These are phyloP conservation scores for Acanthococcus lagerstroemiae DNA, from an alignment of 2,888 invertebrate species.

Conservation along the genomic window DNA sequence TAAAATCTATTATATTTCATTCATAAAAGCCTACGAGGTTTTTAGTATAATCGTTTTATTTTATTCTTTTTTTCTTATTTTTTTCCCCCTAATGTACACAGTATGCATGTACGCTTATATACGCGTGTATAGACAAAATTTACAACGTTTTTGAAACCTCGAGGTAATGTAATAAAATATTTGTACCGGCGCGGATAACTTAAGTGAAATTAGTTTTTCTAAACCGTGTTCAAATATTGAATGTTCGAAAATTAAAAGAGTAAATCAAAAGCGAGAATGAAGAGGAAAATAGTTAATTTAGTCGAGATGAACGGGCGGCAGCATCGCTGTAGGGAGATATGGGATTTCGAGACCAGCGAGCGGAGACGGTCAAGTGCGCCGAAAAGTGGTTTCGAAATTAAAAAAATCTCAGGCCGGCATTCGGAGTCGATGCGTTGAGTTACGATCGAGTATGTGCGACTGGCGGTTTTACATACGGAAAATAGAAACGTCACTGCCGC, in stretches of 20 bases:
- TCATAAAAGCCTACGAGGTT: constrained; percentile 23
- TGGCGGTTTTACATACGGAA: too few species aligned
- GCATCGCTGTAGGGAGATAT: background rate
- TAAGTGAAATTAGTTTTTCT: constrained; percentile 19
- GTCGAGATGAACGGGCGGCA: background rate
- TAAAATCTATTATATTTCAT: constrained; percentile 28
- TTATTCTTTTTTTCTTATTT: background rate
- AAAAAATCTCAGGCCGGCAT: rapidly evolving
- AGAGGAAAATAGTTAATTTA: background rate
- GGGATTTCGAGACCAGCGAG: background rate
- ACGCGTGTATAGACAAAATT: constrained; percentile 19
- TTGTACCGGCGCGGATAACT: background rate
- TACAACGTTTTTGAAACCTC: constrained; percentile 14
- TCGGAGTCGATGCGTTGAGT: background rate
- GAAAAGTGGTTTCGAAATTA: background rate
- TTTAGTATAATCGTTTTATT: background rate
- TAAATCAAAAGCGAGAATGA: constrained; percentile 15
- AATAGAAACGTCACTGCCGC: too few species aligned
- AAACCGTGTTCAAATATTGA: constrained; percentile 24
- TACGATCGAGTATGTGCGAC: too few species aligned
- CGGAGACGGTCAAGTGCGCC: background rate
- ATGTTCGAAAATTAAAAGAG: constrained; percentile 27
- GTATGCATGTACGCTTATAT: too few species aligned
- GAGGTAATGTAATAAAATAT: constrained; percentile 14
- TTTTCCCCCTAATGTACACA: background rate